phyloP scores from a whole-genome alignment of 2,797 vertebrate species.

The Novumbra hubbsi region DNA sequence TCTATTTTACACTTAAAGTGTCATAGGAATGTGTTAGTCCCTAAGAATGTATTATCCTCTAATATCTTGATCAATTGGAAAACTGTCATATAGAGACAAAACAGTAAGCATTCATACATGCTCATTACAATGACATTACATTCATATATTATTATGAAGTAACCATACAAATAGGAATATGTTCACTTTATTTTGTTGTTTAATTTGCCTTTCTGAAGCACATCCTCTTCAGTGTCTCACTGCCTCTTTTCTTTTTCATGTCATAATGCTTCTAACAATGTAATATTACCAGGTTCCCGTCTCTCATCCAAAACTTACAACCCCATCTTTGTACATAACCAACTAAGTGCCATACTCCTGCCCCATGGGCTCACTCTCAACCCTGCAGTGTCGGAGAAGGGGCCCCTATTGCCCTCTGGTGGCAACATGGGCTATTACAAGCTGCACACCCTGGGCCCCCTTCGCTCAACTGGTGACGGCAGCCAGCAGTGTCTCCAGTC shows the following conservation, averaged over 20 bases:
- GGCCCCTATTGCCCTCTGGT: constrained; percentile 63
- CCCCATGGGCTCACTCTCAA: constrained; percentile 66
- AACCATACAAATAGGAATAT: background rate
- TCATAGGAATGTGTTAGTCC: too few relatives aligned
- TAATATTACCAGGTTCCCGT: constrained; percentile 39
- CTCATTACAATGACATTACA: background rate
- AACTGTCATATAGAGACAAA: background rate
- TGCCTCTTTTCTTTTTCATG: constrained; percentile 35
- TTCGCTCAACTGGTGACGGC: constrained; percentile 51
- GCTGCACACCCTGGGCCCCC: constrained; percentile 66
- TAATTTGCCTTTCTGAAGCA: background rate
- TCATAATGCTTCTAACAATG: constrained; percentile 49
- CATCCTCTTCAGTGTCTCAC: background rate
- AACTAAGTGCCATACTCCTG: constrained; percentile 66
- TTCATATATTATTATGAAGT: background rate
- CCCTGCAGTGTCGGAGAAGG: constrained; percentile 69
- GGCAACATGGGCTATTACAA: constrained; percentile 72
- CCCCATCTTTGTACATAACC: constrained; percentile 70
- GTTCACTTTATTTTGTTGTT: background rate
- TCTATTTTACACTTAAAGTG: too few relatives aligned
- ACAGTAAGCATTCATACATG: background rate
- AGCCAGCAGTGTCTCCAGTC: constrained; percentile 68
- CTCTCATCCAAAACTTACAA: constrained; percentile 56
- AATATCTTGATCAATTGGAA: background rate
- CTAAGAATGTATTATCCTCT: too few relatives aligned